Base-by-base conservation (phyloP, 2,797 vertebrate genomes). In the Danio aesculapii region DNA sequence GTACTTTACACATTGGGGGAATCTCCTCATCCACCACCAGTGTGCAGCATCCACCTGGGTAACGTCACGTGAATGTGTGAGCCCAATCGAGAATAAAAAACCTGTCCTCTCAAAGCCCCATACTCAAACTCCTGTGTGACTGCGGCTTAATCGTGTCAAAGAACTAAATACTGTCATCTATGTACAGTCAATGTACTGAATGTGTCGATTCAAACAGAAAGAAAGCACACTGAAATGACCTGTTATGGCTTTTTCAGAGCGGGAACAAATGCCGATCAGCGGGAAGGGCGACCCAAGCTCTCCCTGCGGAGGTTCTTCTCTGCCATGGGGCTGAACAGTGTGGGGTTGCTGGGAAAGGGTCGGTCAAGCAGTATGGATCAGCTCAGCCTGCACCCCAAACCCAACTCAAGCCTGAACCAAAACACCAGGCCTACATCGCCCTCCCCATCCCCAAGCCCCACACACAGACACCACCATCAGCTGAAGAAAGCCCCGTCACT, bases 351-450 rank as follows among this genome's bases (percentile, higher is more conserved):
- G 39, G 92, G 93, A 53, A 94, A 94, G 80, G 93, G 92, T 6
- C 93, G 92, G 55, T 94, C 93, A 77, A 94, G 91, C 86, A 95
- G 94, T 85, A 94, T 95, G 94, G 94, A 95, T 13, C 94, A 95
- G 68, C 93, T 95, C 76, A 91, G 91, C 50, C 57, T 92, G 14
- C 84, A 92, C 1, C 39, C 79, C 47, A 84, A 82, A 70, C 43
- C 72, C 47, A 63, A 47, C 58, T 30, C 61, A 5, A 75, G 50
- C 59, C n/a, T 11, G 6, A 63, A 63, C 59, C 73, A 50, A 19
- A 44, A 53, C 43, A 5, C 19, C 9, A 2, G 17, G 3, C 59
- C 39, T 4, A 39, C 50, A 9, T 73, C 81, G 9, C 50, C 74
- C 21, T 74, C 77, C 10, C 44, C 83, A 79, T 88, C 90, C 66